Conservation (phyloP, 2,797 vertebrate genomes). For the Phaenicophaeus curvirostris region DNA sequence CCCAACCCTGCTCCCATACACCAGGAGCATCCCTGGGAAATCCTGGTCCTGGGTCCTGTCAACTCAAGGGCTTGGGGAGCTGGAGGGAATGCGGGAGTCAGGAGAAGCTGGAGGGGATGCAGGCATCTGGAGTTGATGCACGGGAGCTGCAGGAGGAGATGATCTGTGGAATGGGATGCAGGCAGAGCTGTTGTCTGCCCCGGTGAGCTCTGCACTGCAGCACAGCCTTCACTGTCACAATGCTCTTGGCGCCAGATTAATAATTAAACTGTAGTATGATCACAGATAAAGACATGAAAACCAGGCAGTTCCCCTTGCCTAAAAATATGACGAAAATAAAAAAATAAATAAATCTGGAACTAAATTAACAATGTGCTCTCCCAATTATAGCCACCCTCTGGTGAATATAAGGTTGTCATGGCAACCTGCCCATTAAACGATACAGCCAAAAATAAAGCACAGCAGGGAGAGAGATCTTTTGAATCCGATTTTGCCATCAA, state of each 20-base stretch:
- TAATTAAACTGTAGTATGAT: slow-evolving; percentile 55
- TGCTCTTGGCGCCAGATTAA: background rate
- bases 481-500: slow-evolving; percentile 7
- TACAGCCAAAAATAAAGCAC: slow-evolving; percentile 55
- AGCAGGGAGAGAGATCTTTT: slow-evolving; percentile 39
- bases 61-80: background rate
- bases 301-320: background rate
- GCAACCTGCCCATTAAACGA: slow-evolving; percentile 66
- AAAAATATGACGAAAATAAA: slow-evolving; percentile 12
- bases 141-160: background rate
- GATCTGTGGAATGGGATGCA: background rate
- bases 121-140: no score
- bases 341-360: background rate
- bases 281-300: slow-evolving; percentile 9
- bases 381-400: slow-evolving; percentile 57
- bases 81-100: no score
- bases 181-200: background rate
- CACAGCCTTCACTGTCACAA: background rate
- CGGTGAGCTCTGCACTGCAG: background rate
- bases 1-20: background rate
- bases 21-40: background rate
- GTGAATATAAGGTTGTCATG: slow-evolving; percentile 69
- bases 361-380: slow-evolving; percentile 63
- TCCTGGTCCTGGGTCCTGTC: background rate
- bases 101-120: background rate